Conservation (phyloP, 2,797 vertebrate genomes). For the Natrix natrix region DNA sequence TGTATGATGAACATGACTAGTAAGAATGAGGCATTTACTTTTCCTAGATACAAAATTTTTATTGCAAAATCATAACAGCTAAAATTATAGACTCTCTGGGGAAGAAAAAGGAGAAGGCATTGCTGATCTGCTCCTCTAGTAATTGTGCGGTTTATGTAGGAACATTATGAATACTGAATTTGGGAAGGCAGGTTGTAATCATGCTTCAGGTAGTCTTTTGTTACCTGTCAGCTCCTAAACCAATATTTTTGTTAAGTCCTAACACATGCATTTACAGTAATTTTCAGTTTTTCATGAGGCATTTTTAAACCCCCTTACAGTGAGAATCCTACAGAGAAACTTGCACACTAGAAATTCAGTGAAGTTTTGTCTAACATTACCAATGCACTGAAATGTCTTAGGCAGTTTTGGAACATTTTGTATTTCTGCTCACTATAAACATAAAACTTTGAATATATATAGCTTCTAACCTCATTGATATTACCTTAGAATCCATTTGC, state of each 20-base stretch:
- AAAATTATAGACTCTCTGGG: neutral
- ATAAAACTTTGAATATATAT: neutral
- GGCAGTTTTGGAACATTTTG: neutral
- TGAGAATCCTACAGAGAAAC: neutral
- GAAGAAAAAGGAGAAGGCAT: neutral
- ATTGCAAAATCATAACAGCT: neutral
- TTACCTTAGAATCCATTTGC: neutral
- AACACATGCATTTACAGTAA: slow-evolving; percentile 1
- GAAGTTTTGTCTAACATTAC: neutral
- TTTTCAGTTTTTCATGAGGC: neutral
- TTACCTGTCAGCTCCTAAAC: neutral
- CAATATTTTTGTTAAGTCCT: neutral
- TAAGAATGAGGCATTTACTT: neutral
- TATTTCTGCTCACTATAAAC: neutral
- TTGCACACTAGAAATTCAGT: neutral
- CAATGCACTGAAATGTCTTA: neutral
- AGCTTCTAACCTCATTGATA: neutral
- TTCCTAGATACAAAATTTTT: neutral
- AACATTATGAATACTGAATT: neutral
- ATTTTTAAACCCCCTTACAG: neutral
- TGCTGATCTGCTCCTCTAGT: neutral
- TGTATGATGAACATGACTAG: neutral
- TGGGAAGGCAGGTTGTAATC: neutral
- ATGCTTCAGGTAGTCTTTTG: neutral
- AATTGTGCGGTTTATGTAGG: neutral